Evolutionary conservation across 2,888 invertebrate genomes (phyloP), one percentile per base, ranked within the genome.

Genomic region (Onthophagus sagittarius): DNA sequence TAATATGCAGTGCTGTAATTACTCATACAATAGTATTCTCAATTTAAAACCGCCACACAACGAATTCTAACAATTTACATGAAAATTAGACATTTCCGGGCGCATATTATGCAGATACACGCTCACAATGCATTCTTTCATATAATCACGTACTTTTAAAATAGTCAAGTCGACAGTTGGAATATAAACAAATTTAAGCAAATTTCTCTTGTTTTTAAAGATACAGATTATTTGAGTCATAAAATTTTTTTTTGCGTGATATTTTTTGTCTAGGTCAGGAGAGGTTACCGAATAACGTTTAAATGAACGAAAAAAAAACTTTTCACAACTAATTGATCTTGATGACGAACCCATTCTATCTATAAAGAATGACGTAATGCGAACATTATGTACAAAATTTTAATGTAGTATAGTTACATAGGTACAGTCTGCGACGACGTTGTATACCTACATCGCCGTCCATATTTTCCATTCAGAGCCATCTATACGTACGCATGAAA

Each of bases 291-390:
- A 7, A 9, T 53, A 53, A 53, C 39, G 11, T 53, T 23, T 23
- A 23, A 23, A 23, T 23, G 23, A 23, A 23, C 23, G 23, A 23
- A 53, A 53, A 11, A 9, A 7, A 9, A 53, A 9, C 39, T 53
- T 9, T 9, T 11, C 5, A 53, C 39, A 11, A 9, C 39, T 53
- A 53, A 53, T 53, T 53, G 11, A 53, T 53, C 39, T 23, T 11
- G 1, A 53, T 53, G 39, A 53, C 39, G 39, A 53, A 53, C 5
- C 39, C 9, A 79, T 23, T 79, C 84, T 85, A 85, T 84, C 82
- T 84, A 83, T 85, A 85, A 81, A 71, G 77, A 80, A 83, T 85
- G 85, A 85, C 85, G 85, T 85, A 84, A 86, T 83, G 77, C 77
- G 15, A 23, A 23, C 67, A 32, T 67, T 15, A 67, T 67, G 67